Base-by-base conservation (phyloP, 2,888 invertebrate species). In the Cephus spinipes region DNA sequence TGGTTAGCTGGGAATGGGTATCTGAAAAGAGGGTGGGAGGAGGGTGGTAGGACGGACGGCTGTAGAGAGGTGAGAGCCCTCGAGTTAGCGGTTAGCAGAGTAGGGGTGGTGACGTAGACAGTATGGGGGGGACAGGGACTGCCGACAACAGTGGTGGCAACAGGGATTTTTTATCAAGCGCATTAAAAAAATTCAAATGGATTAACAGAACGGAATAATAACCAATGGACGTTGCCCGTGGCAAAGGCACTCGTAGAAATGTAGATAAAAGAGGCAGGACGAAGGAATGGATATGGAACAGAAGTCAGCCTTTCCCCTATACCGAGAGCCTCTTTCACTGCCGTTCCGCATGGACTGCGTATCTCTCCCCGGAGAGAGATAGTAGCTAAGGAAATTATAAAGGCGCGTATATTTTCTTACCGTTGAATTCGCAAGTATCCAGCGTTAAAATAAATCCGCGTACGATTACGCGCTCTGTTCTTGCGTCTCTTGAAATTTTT, bases 211-310 rank as follows among this genome's bases (percentile, higher is more conserved):
- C 55, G 55, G 55, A 55, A 55, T 55, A 55, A 55, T 55, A 55
- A 55, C 23, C 55, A 15, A 55, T 55, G 55, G 55, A 55, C 55
- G 55, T 23, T 55, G 55, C 23, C 23, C 2, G 55, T 55, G 55
- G 55, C 23, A 55, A 55, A 23, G 23, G 2, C 23, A 23, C 9
- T 23, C 55, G 23, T 55, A 9, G 23, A 55, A 23, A 55, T 23
- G 9, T 9, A 23, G 55, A 55, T 55, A 55, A 55, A 55, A 74
- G 76, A 40, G 68, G 76, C 79, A 69, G 73, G 30, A 76, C 75
- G 68, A 23, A 23, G 9, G 9, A 15, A 55, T 1, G 55, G 6
- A 9, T 55, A 23, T 9, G 23, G 55, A 55, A 15, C 9, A 23
- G 55, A 55, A 6, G 55, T 55, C 55, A 55, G 55, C 23, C 23